Evolutionary conservation across 2,113 vertebrate species (phyloP).

Genomic region (Narcine bancroftii): DNA sequence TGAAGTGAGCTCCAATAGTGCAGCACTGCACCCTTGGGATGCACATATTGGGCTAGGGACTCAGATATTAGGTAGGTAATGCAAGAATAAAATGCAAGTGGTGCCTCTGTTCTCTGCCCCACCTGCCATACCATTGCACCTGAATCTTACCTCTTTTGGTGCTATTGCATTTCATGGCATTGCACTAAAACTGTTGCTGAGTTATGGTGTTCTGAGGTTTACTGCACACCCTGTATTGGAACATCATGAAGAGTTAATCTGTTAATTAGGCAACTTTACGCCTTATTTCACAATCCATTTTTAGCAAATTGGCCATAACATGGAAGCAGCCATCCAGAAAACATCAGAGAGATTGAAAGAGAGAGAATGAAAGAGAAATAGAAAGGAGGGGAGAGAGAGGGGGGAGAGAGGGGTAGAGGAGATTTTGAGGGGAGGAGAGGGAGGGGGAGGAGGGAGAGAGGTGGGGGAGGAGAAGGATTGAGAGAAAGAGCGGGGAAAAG

Average conservation of each 20-base stretch:
- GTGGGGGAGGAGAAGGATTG: neutral
- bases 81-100: no score
- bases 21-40: no score
- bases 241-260: neutral
- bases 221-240: neutral
- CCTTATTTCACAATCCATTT: slow-evolving; percentile 33
- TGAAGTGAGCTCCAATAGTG: no score
- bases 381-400: neutral
- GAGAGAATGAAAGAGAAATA: neutral
- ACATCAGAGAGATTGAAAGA: neutral
- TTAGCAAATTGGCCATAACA: slow-evolving; percentile 27
- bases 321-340: slow-evolving; percentile 12
- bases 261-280: slow-evolving; percentile 18
- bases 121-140: no score
- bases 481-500: neutral
- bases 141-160: neutral
- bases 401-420: neutral
- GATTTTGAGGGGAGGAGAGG: no score
- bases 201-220: no score
- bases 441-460: neutral
- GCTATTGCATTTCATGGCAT: neutral
- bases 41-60: no score
- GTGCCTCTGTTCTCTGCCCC: no score
- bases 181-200: neutral
- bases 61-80: no score